phyloP scores from a whole-genome alignment of 1,140 invertebrate genomes.

The Bombus huntii region DNA sequence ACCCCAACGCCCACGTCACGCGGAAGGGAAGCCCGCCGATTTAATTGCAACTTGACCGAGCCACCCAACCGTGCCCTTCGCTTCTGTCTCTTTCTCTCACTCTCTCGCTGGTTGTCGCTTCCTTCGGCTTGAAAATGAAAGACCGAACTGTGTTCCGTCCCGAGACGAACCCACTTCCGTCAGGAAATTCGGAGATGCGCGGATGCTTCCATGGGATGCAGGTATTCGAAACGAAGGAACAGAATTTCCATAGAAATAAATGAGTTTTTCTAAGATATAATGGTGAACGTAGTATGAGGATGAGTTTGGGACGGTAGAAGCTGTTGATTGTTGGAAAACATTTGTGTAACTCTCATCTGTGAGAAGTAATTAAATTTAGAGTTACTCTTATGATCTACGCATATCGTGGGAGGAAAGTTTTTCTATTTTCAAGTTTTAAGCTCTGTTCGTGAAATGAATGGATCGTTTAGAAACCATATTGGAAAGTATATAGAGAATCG shows the following conservation, averaged over 20 bases:
- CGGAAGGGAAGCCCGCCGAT: constrained; percentile 52
- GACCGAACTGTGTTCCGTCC: neutral
- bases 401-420: too few species aligned
- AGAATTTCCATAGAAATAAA: neutral
- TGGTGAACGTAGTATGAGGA: neutral
- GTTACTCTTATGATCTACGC: too few species aligned
- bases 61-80: constrained; percentile 28
- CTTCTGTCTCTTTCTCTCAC: neutral
- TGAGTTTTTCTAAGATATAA: neutral
- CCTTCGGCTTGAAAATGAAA: constrained; percentile 29
- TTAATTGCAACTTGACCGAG: constrained; percentile 71
- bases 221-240: neutral
- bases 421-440: too few species aligned
- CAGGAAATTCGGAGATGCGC: neutral
- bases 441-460: too few species aligned
- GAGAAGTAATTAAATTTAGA: too few species aligned
- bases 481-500: too few species aligned
- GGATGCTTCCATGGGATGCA: too few species aligned
- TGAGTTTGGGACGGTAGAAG: too few species aligned
- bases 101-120: constrained; percentile 2
- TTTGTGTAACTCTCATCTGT: too few species aligned
- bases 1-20: neutral
- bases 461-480: too few species aligned
- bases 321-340: too few species aligned
- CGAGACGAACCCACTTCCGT: constrained; percentile 2